phyloP scores from a whole-genome alignment of 1,140 invertebrate genomes.

The Mycetomoellerius zeteki region DNA sequence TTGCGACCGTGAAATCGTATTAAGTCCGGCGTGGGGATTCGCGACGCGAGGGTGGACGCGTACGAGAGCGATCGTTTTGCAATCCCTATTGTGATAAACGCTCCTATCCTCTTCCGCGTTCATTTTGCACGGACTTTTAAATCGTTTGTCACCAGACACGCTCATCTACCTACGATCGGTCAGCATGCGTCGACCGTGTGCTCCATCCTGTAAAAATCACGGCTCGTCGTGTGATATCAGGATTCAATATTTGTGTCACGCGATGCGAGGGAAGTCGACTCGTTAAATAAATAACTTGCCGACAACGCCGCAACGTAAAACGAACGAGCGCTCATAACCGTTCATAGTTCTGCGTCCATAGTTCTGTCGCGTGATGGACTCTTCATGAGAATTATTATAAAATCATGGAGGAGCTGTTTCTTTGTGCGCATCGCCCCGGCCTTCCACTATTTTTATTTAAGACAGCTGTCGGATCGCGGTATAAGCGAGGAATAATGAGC shows the following conservation, averaged over 20 bases:
- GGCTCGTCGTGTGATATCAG: slow-evolving; percentile 29
- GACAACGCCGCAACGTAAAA: neutral
- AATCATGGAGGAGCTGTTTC: neutral
- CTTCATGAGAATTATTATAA: slow-evolving; percentile 28
- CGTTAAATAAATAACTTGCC: slow-evolving; percentile 59
- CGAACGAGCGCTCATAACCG: neutral
- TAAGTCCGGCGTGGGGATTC: slow-evolving; percentile 26
- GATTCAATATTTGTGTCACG: slow-evolving; percentile 56
- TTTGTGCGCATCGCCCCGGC: neutral
- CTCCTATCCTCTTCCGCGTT: neutral
- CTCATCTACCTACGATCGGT: neutral
- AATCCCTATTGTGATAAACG: slow-evolving; percentile 44
- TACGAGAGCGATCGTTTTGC: slow-evolving; percentile 47
- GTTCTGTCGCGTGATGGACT: neutral
- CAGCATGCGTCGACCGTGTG: neutral
- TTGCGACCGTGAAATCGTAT: slow-evolving; percentile 42
- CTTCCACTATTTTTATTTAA: neutral
- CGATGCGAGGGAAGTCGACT: slow-evolving; percentile 27
- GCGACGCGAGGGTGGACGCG: slow-evolving; percentile 8
- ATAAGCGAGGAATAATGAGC: slow-evolving; percentile 29
- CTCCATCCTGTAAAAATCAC: slow-evolving; percentile 34
- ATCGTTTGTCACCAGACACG: slow-evolving; percentile 10
- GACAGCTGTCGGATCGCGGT: neutral
- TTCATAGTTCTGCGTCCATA: neutral
- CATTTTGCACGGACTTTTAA: slow-evolving; percentile 10